Evolutionary conservation across 2,888 invertebrate genomes (phyloP).

Genomic region (Chironomus tentans): DNA sequence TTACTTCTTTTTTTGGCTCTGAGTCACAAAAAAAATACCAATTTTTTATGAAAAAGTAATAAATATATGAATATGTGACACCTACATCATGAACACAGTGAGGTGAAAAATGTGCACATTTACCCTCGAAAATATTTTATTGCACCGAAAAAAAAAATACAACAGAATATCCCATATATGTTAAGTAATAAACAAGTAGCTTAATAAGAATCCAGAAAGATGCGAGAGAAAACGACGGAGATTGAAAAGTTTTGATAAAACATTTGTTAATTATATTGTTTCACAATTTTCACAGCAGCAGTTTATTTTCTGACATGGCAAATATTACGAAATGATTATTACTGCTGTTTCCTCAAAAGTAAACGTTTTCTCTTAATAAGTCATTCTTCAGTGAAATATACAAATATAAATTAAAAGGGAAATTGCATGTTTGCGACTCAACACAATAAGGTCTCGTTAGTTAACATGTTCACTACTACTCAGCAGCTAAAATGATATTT

Average conservation of each 20-base stretch:
- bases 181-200: no score
- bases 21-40: no score
- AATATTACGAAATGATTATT: no score
- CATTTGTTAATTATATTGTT: constrained; percentile 10
- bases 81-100: neutral
- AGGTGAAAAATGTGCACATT: neutral
- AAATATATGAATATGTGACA: neutral
- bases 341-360: neutral
- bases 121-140: neutral
- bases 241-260: neutral
- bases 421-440: neutral
- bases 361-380: neutral
- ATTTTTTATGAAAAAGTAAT: no score
- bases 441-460: neutral
- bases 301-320: neutral
- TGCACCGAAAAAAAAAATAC: neutral
- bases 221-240: neutral
- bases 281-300: constrained; percentile 5
- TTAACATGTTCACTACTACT: neutral
- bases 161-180: neutral
- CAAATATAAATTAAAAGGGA: neutral
- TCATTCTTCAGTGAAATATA: neutral
- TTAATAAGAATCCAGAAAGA: neutral
- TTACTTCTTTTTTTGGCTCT: no score
- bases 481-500: neutral